These are phyloP conservation scores for Periplaneta americana DNA, from an alignment of 1,140 invertebrate genomes.

Conservation along the genomic window DNA sequence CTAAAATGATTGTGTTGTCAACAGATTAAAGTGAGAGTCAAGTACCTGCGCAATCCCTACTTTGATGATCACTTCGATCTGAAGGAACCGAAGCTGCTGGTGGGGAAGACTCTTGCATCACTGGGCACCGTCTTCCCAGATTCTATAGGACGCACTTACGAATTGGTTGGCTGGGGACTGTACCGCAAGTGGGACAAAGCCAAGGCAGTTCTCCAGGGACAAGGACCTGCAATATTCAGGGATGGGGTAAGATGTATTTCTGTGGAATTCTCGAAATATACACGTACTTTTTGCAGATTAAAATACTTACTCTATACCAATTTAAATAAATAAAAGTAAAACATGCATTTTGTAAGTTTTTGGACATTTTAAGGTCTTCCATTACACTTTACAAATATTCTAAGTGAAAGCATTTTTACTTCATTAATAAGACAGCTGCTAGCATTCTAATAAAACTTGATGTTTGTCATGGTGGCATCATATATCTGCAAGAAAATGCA, in stretches of 20 bases:
- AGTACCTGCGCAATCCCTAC: conserved; percentile 71
- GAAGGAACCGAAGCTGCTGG: conserved; percentile 53
- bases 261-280: neutral
- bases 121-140: conserved; percentile 48
- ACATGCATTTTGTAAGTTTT: too few relatives aligned
- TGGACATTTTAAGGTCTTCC: too few relatives aligned
- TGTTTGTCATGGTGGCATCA: neutral
- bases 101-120: conserved; percentile 72
- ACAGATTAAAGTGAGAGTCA: conserved; percentile 65
- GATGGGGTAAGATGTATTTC: conserved; percentile 10
- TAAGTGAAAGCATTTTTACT: too few relatives aligned
- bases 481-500: too few relatives aligned
- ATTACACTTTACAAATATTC: too few relatives aligned
- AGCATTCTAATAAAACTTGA: neutral
- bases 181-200: conserved; percentile 61
- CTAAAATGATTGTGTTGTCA: too few relatives aligned
- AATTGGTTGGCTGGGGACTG: conserved; percentile 60
- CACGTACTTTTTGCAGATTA: too few relatives aligned
- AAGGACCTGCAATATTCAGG: neutral
- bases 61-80: conserved; percentile 88
- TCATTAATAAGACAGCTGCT: neutral
- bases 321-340: too few relatives aligned
- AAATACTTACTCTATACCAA: too few relatives aligned
- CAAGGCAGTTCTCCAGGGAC: conserved; percentile 32
- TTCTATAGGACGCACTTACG: conserved; percentile 53